Percentiles rank a stretch among this genome's conserved stretches.
Evolutionary conservation across 1,140 invertebrate genomes (phyloP).

Genomic region (Coenobita brevimanus): DNA sequence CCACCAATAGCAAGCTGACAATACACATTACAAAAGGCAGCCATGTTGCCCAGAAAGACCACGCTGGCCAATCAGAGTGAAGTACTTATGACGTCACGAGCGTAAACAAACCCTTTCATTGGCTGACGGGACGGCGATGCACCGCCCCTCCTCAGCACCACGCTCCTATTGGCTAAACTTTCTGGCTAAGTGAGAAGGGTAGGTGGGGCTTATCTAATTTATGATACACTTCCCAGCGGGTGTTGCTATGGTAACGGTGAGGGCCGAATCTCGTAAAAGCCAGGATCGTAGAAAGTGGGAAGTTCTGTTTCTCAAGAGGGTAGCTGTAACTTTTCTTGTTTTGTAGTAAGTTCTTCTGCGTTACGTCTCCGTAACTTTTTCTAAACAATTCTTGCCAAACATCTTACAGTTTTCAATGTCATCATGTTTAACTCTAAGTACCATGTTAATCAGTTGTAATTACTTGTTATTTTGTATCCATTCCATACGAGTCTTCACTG

Average conservation of each 20-base stretch:
- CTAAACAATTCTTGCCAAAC: no score
- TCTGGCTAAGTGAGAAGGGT: not conserved
- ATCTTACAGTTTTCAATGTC: no score
- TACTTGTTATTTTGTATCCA: no score
- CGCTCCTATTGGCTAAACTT: constrained; percentile 5
- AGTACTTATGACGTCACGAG: not conserved
- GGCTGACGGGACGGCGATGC: not conserved
- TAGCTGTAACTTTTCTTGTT: no score
- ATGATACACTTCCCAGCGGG: not conserved
- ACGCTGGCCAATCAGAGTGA: not conserved
- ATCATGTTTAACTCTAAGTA: no score
- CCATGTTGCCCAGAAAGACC: not conserved
- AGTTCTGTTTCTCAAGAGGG: not conserved
- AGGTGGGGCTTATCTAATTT: constrained; percentile 26
- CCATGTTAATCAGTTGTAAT: no score
- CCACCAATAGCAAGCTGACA: constrained; percentile 6
- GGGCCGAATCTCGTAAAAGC: not conserved
- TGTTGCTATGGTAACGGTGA: constrained; percentile 28
- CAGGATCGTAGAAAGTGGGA: constrained; percentile 34
- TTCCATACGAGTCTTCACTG: no score
- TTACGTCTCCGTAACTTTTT: no score
- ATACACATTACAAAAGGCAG: not conserved
- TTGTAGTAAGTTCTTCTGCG: no score
- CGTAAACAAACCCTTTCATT: constrained; percentile 31
- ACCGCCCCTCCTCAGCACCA: not conserved